Percentiles rank a stretch among this genome's conserved stretches.
phyloP scores from a whole-genome alignment of 2,113 vertebrate species.

The Chaetops frenatus region DNA sequence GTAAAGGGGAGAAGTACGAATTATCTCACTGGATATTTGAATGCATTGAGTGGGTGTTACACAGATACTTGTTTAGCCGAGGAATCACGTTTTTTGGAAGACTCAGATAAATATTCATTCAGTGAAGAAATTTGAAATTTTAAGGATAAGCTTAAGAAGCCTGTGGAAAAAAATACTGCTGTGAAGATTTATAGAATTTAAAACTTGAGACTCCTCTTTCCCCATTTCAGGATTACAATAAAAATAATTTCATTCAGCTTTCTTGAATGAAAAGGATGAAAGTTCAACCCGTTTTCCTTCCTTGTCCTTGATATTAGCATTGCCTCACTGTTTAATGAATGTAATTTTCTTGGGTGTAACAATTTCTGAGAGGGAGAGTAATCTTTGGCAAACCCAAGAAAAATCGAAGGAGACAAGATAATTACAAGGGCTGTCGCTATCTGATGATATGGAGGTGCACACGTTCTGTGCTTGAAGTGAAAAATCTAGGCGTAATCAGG shows the following conservation, averaged over 20 bases:
- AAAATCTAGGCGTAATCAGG: not conserved
- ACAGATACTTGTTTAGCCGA: constrained; percentile 27
- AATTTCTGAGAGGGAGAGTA: not conserved
- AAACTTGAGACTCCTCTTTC: not conserved
- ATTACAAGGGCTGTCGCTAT: not conserved
- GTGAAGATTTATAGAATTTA: not conserved
- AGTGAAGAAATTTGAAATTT: constrained; percentile 5
- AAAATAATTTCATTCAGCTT: not conserved
- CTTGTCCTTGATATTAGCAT: not conserved
- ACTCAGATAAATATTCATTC: not conserved
- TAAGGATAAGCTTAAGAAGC: constrained; percentile 13
- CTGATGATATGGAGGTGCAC: not conserved
- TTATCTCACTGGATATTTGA: not conserved
- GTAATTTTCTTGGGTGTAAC: not conserved
- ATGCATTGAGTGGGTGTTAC: not conserved
- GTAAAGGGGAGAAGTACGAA: not conserved
- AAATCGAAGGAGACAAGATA: not conserved
- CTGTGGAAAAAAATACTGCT: not conserved
- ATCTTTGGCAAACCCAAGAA: not conserved
- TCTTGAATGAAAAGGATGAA: not conserved
- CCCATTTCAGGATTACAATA: not conserved
- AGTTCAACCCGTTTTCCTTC: not conserved
- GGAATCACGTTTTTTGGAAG: not conserved
- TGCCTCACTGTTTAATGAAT: not conserved
- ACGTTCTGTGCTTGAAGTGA: not conserved